Percentiles rank a stretch among this genome's conserved stretches.
Conservation (phyloP, 2,113 vertebrate genomes). For the Apteryx mantelli region DNA sequence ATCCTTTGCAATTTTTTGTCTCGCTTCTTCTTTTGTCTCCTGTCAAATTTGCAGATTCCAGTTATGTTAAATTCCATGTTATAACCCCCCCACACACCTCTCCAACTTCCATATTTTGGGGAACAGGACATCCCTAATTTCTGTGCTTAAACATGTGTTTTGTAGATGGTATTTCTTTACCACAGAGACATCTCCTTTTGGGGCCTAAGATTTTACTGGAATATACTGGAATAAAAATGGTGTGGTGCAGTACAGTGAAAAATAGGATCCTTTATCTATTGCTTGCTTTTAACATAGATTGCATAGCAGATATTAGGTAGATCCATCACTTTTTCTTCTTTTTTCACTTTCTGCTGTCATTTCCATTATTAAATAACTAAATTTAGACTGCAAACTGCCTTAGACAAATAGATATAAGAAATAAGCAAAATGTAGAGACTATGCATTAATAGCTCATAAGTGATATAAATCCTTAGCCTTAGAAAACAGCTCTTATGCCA, state of each 20-base stretch:
- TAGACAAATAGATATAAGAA: neutral
- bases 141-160: neutral
- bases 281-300: neutral
- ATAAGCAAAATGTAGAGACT: neutral
- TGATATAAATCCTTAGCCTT: neutral
- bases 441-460: neutral
- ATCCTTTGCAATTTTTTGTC: neutral
- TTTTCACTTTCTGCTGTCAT: neutral
- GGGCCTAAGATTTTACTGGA: neutral
- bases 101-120: neutral
- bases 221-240: neutral
- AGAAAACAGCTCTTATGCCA: neutral
- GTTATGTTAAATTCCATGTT: neutral
- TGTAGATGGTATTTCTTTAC: neutral
- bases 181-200: neutral
- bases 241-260: neutral
- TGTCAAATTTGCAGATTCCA: neutral
- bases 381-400: neutral
- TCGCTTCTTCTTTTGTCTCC: neutral
- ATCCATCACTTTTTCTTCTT: neutral
- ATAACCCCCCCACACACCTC: neutral
- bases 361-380: neutral
- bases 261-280: neutral
- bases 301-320: neutral
- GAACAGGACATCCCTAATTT: neutral